A percentile compares a stretch with the other conserved stretches of the same genome.
These are phyloP conservation scores for Anabacerthia variegaticeps DNA, from an alignment of 2,797 vertebrate genomes.

Conservation along the genomic window DNA sequence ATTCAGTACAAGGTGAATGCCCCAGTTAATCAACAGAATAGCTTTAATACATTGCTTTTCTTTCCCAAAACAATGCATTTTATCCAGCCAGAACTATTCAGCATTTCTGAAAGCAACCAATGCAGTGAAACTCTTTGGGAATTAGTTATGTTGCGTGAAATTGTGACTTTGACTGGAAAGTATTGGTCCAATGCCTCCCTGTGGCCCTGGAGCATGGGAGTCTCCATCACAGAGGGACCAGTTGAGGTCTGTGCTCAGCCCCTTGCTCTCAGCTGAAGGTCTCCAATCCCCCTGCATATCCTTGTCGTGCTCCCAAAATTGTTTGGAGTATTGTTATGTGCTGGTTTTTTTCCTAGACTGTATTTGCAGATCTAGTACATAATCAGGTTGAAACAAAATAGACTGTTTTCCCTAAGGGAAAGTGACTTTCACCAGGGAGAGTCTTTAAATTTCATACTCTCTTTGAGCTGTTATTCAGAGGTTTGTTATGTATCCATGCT, in stretches of 20 bases:
- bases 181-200: not conserved
- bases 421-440: constrained; percentile 29
- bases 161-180: not conserved
- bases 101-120: not conserved
- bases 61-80: not conserved
- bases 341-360: not conserved
- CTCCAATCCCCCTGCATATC: not conserved
- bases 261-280: not conserved
- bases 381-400: not conserved
- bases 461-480: not conserved
- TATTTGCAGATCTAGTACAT: not conserved
- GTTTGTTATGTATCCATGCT: not conserved
- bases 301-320: not conserved
- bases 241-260: not conserved
- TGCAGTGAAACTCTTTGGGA: not conserved
- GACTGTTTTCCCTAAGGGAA: not conserved
- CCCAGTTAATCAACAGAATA: not conserved
- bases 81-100: not conserved
- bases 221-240: not conserved
- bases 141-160: not conserved
- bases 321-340: not conserved
- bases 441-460: constrained; percentile 12
- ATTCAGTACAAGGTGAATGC: not conserved
- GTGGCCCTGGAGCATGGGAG: fast-evolving
- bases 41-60: not conserved